phyloP scores from a whole-genome alignment of 2,888 invertebrate genomes.

The Epirrhoe tristata region DNA sequence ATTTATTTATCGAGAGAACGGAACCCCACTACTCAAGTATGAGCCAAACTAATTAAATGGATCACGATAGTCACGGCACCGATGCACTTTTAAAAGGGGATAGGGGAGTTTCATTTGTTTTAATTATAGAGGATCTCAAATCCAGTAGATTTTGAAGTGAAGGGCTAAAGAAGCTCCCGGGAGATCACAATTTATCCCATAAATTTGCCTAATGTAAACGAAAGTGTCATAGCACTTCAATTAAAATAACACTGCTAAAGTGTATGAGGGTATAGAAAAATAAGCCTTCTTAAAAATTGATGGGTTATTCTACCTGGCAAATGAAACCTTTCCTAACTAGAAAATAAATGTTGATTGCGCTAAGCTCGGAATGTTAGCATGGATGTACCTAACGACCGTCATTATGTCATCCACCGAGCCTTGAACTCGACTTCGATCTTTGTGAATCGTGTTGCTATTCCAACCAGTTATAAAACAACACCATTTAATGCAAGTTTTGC shows the following conservation, averaged over 20 bases:
- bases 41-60: constrained; percentile 71
- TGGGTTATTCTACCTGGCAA: not conserved
- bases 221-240: not conserved
- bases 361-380: constrained; percentile 36
- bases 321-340: constrained; percentile 1
- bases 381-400: constrained; percentile 31
- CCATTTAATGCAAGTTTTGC: not conserved
- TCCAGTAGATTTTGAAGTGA: not conserved
- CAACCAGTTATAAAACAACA: not conserved
- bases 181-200: constrained; percentile 2
- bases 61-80: constrained; percentile 63
- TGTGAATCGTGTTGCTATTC: constrained; percentile 11
- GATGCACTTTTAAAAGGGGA: constrained; percentile 51
- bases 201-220: not conserved
- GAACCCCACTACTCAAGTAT: constrained; percentile 26
- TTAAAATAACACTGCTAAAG: not conserved
- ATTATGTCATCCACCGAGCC: constrained; percentile 50
- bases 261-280: not conserved
- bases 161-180: not conserved
- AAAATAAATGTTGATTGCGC: constrained; percentile 27
- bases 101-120: constrained; percentile 40
- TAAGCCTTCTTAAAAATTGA: not conserved
- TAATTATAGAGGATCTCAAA: constrained; percentile 2
- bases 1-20: constrained; percentile 33
- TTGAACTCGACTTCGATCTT: constrained; percentile 50